Evolutionary conservation across 2,113 vertebrate species (phyloP).

Genomic region (Rhinolophus ferrumequinum): DNA sequence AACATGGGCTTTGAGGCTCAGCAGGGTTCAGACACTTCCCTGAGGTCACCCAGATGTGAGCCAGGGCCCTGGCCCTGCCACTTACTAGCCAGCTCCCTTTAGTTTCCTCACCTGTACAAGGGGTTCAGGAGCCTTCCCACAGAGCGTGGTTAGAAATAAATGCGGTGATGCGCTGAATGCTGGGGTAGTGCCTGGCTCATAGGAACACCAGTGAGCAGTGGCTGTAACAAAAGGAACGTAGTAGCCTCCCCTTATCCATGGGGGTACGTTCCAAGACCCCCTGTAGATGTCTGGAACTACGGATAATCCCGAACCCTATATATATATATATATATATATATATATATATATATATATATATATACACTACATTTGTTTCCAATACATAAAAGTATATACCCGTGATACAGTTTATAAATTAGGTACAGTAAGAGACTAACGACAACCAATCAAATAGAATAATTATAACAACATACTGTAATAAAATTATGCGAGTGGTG

Average conservation of each 20-base stretch:
- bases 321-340: neutral
- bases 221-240: neutral
- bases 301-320: neutral
- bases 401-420: neutral
- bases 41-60: neutral
- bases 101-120: neutral
- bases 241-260: neutral
- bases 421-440: neutral
- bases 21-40: neutral
- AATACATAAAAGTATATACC: neutral
- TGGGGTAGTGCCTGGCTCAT: neutral
- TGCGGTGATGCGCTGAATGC: neutral
- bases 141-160: neutral
- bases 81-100: neutral
- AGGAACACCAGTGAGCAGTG: neutral
- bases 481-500: neutral
- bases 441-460: neutral
- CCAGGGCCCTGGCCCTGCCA: neutral
- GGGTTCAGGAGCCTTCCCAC: neutral
- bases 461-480: neutral
- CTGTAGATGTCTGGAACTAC: neutral
- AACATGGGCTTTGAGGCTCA: neutral
- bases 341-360: neutral
- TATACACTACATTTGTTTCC: neutral
- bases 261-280: neutral